These are phyloP conservation scores for Sinocyclocheilus grahami DNA, from an alignment of 2,113 vertebrate species.

Conservation along the genomic window DNA sequence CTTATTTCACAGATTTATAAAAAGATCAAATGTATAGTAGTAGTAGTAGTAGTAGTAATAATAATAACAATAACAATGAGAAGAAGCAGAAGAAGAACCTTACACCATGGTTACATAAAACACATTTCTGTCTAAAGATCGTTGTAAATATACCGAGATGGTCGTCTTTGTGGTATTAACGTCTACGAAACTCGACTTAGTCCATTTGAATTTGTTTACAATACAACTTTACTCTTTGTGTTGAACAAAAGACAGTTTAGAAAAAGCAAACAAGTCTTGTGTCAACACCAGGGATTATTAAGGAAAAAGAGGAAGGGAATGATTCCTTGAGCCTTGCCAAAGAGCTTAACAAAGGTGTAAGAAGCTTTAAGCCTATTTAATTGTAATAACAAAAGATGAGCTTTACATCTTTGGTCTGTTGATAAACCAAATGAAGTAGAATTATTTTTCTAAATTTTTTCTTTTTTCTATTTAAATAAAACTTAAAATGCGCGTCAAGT, in stretches of 20 bases:
- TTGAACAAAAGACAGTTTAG: not conserved
- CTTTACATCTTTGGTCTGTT: constrained; percentile 37
- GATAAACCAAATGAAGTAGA: not conserved
- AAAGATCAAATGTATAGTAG: not conserved
- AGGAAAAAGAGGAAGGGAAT: constrained; percentile 57
- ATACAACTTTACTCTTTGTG: not conserved
- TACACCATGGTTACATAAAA: not conserved
- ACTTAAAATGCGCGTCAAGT: not conserved
- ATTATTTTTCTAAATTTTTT: no score
- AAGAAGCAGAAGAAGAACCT: not conserved
- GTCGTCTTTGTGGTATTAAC: not conserved
- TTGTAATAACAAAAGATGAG: constrained; percentile 64
- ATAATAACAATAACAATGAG: not conserved
- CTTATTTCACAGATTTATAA: not conserved
- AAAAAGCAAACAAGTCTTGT: not conserved
- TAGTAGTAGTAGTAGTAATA: not conserved
- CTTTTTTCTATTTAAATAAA: not conserved
- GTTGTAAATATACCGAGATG: constrained; percentile 16
- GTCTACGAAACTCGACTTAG: not conserved
- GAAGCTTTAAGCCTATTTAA: constrained; percentile 57
- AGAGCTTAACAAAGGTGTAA: constrained; percentile 61
- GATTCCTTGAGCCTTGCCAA: constrained; percentile 44
- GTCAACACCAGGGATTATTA: constrained; percentile 49
- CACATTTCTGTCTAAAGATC: not conserved
- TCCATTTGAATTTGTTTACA: not conserved